Percentiles rank a stretch among this genome's conserved stretches.
phyloP scores from a whole-genome alignment of 2,797 vertebrate genomes.

The Momotus momota region DNA sequence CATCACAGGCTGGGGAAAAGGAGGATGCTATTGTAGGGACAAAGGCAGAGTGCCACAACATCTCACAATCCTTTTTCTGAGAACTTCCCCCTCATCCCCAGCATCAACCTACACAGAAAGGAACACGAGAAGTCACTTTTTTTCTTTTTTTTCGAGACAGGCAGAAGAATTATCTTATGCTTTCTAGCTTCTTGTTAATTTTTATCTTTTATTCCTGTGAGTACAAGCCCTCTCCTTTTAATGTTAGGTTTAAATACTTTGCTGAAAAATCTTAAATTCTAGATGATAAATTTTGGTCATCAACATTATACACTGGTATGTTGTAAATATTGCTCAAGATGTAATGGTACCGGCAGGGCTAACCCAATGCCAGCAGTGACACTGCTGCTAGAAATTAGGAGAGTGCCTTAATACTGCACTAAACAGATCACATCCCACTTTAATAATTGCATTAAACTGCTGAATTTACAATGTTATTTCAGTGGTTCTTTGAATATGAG shows the following conservation, averaged over 20 bases:
- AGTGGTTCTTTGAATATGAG: conserved; percentile 3
- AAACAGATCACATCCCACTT: neutral
- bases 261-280: neutral
- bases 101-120: neutral
- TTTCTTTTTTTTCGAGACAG: neutral
- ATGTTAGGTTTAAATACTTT: neutral
- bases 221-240: neutral
- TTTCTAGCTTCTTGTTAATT: neutral
- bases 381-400: neutral
- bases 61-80: neutral
- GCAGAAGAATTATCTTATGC: neutral
- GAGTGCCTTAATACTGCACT: neutral
- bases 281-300: neutral
- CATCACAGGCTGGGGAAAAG: neutral
- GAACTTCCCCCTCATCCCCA: neutral
- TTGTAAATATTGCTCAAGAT: neutral
- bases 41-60: neutral
- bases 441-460: neutral
- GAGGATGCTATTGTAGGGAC: neutral
- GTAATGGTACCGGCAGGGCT: neutral
- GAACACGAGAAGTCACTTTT: neutral
- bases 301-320: neutral
- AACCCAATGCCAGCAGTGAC: neutral
- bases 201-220: neutral
- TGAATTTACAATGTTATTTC: conserved; percentile 10